These are phyloP conservation scores for Chelonia mydas DNA, from an alignment of 2,797 vertebrate genomes.

Conservation along the genomic window DNA sequence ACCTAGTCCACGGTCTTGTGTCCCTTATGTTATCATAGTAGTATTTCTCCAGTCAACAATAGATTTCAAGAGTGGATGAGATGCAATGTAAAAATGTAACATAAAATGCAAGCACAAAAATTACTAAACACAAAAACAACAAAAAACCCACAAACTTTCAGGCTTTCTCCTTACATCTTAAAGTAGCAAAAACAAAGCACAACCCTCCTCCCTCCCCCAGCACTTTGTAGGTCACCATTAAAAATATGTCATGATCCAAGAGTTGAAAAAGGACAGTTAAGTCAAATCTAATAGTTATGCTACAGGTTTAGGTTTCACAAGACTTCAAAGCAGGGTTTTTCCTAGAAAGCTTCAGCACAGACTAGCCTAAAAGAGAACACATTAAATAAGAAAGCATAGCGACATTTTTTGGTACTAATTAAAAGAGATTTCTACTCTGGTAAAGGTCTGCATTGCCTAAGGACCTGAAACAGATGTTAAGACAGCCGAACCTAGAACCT, in stretches of 20 bases:
- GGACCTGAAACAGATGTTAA: neutral
- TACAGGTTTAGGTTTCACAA: neutral
- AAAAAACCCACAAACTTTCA: neutral
- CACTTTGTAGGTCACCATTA: neutral
- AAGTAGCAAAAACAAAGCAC: neutral
- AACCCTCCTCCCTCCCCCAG: too few species aligned
- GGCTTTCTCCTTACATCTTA: neutral
- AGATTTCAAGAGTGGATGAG: rapidly evolving
- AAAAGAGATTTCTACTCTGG: neutral
- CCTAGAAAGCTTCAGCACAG: neutral
- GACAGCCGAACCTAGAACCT: rapidly evolving
- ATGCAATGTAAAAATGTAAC: neutral
- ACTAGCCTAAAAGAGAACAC: neutral
- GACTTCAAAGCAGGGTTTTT: neutral
- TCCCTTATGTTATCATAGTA: neutral
- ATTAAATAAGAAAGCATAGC: neutral
- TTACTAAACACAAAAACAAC: neutral
- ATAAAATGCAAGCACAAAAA: neutral
- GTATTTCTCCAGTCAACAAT: neutral
- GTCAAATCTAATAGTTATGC: neutral
- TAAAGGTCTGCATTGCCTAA: neutral
- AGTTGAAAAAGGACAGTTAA: neutral
- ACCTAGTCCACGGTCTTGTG: neutral
- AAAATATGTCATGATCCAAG: rapidly evolving
- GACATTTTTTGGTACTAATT: neutral